A percentile compares a stretch with the other conserved stretches of the same genome.
These are phyloP conservation scores for Rhinoraja longicauda DNA, from an alignment of 2,797 vertebrate species.

Conservation along the genomic window DNA sequence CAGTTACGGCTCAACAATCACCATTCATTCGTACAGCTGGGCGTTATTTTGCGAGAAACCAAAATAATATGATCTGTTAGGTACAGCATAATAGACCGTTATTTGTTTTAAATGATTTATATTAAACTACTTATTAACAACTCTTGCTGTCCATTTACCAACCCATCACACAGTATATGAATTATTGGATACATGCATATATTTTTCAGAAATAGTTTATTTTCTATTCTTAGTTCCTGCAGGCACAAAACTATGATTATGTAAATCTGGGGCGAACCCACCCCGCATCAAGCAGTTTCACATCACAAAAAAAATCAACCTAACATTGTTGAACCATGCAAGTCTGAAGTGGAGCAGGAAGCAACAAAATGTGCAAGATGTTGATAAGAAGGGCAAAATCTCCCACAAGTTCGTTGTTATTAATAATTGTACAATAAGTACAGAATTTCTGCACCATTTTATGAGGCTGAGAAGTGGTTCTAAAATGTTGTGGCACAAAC, in stretches of 20 bases:
- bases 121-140: not conserved
- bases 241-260: not conserved
- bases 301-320: not conserved
- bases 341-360: not conserved
- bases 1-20: not conserved
- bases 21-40: not conserved
- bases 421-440: not conserved
- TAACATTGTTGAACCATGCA: not conserved
- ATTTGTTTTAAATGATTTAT: too few relatives aligned
- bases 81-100: too few relatives aligned
- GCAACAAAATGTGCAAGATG: not conserved
- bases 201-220: not conserved
- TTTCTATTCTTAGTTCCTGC: not conserved
- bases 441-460: not conserved
- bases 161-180: not conserved
- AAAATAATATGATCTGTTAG: too few relatives aligned
- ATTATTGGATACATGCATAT: not conserved
- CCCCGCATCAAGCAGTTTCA: not conserved
- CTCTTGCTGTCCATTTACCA: not conserved
- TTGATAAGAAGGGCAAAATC: not conserved
- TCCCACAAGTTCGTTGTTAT: not conserved
- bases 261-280: not conserved
- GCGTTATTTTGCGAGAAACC: not conserved
- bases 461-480: not conserved
- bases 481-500: not conserved